Conservation (phyloP, 2,113 vertebrate genomes). For the Ia io region DNA sequence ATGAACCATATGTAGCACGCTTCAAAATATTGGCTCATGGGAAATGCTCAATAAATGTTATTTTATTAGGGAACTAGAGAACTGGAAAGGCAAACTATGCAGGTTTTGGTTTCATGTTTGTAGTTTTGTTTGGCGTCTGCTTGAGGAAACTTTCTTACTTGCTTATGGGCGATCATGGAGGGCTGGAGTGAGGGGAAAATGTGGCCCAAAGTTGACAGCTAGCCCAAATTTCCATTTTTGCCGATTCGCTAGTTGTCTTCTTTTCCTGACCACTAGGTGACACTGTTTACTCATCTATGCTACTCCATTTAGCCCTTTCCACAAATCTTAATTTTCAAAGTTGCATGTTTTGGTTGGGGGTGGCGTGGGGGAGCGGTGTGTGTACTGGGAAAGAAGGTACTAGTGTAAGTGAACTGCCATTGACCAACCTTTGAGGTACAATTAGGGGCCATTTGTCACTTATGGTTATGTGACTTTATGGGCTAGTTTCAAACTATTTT, state of each 20-base stretch:
- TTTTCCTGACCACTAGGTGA: constrained; percentile 82
- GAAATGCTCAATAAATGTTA: neutral
- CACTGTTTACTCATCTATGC: constrained; percentile 83
- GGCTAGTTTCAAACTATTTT: constrained; percentile 75
- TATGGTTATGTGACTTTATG: constrained; percentile 64
- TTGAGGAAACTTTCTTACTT: neutral
- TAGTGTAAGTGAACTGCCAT: constrained; percentile 68
- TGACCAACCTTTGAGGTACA: constrained; percentile 61
- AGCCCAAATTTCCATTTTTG: neutral
- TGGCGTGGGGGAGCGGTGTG: neutral
- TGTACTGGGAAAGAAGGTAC: constrained; percentile 52
- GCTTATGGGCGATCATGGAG: neutral
- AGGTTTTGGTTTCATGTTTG: neutral
- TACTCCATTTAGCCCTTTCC: neutral
- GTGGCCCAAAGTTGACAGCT: neutral
- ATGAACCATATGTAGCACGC: neutral
- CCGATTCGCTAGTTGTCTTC: neutral
- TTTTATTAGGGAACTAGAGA: neutral
- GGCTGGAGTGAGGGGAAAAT: neutral
- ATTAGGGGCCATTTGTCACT: constrained; percentile 72
- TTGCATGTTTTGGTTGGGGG: constrained; percentile 56
- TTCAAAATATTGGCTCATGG: neutral
- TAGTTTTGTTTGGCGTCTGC: neutral
- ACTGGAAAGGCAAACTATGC: neutral
- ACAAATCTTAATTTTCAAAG: constrained; percentile 68